Conservation (phyloP, 2,888 invertebrate species). For the Baronia brevicornis region DNA sequence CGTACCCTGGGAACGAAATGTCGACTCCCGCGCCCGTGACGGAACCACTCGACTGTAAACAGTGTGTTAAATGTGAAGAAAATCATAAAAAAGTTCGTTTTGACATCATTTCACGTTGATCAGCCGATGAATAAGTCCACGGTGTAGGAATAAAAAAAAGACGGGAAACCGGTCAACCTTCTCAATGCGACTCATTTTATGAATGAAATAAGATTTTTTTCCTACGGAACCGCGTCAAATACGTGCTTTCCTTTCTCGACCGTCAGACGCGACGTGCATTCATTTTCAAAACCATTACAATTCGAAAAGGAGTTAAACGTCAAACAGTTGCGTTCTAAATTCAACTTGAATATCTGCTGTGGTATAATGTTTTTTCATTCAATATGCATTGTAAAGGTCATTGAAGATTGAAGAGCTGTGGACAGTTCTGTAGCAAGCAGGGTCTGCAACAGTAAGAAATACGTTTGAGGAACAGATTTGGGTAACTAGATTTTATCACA, state of each 20-base stretch:
- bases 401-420: slow-evolving; percentile 38
- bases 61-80: slow-evolving; percentile 55
- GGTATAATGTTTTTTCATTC: slow-evolving; percentile 20
- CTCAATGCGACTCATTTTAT: slow-evolving; percentile 73
- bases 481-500: slow-evolving; percentile 52
- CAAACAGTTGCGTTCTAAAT: slow-evolving; percentile 8
- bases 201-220: slow-evolving; percentile 73
- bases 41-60: slow-evolving; percentile 56
- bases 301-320: slow-evolving; percentile 33
- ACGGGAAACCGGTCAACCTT: slow-evolving; percentile 39
- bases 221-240: slow-evolving; percentile 62
- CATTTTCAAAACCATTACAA: slow-evolving; percentile 53
- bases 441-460: slow-evolving; percentile 38
- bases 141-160: slow-evolving; percentile 27
- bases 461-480: slow-evolving; percentile 51
- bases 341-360: slow-evolving; percentile 27
- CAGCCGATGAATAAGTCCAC: slow-evolving; percentile 37
- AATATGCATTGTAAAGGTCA: slow-evolving; percentile 31
- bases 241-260: slow-evolving; percentile 69
- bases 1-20: slow-evolving; percentile 36
- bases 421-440: slow-evolving; percentile 28
- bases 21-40: slow-evolving; percentile 43
- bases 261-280: slow-evolving; percentile 63
- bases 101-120: slow-evolving; percentile 73
- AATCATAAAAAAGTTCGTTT: slow-evolving; percentile 37